phyloP scores from a whole-genome alignment of 2,888 invertebrate species.

The Drosophila emarginata region DNA sequence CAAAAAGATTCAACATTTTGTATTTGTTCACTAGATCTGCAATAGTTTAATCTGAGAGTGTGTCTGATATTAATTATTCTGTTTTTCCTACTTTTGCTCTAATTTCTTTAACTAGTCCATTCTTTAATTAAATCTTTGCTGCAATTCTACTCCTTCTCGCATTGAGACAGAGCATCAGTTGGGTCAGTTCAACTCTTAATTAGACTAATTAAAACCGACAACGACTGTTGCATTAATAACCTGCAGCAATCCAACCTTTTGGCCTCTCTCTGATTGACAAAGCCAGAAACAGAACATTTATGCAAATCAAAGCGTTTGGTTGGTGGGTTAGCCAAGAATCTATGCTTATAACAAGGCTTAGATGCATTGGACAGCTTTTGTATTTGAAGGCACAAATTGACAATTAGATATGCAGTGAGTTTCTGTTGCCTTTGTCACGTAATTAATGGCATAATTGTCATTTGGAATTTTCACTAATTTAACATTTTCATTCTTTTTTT shows the following conservation, averaged over 20 bases:
- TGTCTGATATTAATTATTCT: too few species aligned
- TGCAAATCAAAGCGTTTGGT: constrained; percentile 48
- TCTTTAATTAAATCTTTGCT: constrained; percentile 1
- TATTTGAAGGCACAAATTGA: constrained; percentile 38
- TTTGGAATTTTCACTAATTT: constrained; percentile 2
- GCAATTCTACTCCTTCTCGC: constrained; percentile 14
- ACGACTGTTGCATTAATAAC: constrained; percentile 62
- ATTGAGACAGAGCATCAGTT: background rate
- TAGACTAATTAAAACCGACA: constrained; percentile 62
- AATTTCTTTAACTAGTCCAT: background rate
- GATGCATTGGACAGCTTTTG: constrained; percentile 26
- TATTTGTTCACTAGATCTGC: too few species aligned
- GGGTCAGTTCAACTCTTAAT: constrained; percentile 54
- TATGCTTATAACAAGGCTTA: background rate
- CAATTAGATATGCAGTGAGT: constrained; percentile 26
- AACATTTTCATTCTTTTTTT: constrained; percentile 28
- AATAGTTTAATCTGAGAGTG: background rate
- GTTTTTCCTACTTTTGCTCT: background rate
- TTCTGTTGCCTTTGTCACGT: constrained; percentile 12
- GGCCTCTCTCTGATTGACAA: constrained; percentile 12
- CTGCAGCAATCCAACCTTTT: constrained; percentile 37
- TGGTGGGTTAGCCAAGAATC: constrained; percentile 11
- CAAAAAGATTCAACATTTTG: background rate
- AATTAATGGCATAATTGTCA: constrained; percentile 57
- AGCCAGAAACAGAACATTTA: constrained; percentile 37